These are phyloP conservation scores for Carcina quercana DNA, from an alignment of 2,888 invertebrate species.

Conservation along the genomic window DNA sequence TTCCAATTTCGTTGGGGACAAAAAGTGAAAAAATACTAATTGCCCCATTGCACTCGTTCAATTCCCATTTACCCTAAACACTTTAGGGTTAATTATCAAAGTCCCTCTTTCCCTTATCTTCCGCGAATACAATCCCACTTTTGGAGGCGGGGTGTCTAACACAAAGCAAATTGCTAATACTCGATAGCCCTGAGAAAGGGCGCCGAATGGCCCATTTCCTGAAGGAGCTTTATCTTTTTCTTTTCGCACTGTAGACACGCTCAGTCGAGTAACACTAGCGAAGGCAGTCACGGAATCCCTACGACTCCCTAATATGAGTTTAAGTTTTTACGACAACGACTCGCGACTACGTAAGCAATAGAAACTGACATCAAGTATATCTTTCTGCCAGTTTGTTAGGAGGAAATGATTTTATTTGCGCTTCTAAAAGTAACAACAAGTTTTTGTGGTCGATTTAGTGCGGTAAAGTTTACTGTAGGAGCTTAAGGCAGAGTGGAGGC, in stretches of 20 bases:
- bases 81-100: conserved; percentile 50
- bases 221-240: conserved; percentile 50
- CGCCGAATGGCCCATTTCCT: conserved; percentile 57
- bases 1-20: conserved; percentile 7
- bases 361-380: conserved; percentile 4
- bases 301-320: conserved; percentile 31
- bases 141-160: conserved; percentile 40
- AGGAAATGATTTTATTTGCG: no score
- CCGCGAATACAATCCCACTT: conserved; percentile 34
- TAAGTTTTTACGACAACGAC: conserved; percentile 25
- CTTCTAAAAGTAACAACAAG: no score
- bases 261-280: conserved; percentile 15
- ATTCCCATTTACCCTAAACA: conserved; percentile 42
- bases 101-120: conserved; percentile 41
- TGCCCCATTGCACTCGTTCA: conserved; percentile 37
- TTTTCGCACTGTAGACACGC: conserved; percentile 27
- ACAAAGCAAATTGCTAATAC: conserved; percentile 65
- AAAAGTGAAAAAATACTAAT: conserved; percentile 29
- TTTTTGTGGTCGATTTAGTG: no score
- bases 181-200: conserved; percentile 50
- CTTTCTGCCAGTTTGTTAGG: no score
- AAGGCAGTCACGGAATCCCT: conserved; percentile 30
- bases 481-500: no score
- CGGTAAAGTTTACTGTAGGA: no score
- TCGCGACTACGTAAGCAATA: conserved; percentile 7